Evolutionary conservation across 1,140 invertebrate species (phyloP).

Genomic region (Rhopalosiphum maidis): DNA sequence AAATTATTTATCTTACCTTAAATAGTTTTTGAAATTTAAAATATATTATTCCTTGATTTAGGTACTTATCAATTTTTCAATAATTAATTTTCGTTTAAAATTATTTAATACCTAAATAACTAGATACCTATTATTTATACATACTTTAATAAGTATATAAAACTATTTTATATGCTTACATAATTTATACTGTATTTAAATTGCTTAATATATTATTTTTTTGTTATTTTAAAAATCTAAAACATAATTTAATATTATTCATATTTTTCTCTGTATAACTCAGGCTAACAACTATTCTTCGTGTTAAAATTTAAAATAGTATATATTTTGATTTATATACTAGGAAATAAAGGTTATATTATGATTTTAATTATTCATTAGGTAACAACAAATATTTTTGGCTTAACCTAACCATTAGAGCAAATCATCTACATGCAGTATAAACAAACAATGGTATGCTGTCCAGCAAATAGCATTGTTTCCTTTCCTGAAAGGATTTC

Average conservation of each 20-base stretch:
- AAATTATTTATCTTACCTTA: no score
- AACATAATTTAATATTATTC: background rate
- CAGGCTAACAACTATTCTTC: background rate
- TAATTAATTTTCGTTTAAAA: no score
- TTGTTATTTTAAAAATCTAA: background rate
- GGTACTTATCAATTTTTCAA: background rate
- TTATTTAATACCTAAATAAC: background rate
- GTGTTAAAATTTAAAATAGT: background rate
- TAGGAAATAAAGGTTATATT: background rate
- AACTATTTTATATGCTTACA: background rate
- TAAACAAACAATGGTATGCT: background rate
- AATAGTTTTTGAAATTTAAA: background rate
- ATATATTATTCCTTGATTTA: background rate
- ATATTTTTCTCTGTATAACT: background rate
- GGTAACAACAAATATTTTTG: background rate
- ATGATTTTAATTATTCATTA: background rate
- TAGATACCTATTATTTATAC: background rate
- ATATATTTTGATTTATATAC: background rate
- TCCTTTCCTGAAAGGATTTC: constrained; percentile 41
- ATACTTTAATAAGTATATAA: no score
- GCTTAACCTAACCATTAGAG: constrained; percentile 48
- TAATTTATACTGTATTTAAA: background rate
- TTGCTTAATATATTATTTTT: background rate
- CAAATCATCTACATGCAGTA: constrained; percentile 34
- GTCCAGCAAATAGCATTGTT: constrained; percentile 37